Evolutionary conservation across 2,888 invertebrate genomes (phyloP).

Genomic region (Epinotia nisella): DNA sequence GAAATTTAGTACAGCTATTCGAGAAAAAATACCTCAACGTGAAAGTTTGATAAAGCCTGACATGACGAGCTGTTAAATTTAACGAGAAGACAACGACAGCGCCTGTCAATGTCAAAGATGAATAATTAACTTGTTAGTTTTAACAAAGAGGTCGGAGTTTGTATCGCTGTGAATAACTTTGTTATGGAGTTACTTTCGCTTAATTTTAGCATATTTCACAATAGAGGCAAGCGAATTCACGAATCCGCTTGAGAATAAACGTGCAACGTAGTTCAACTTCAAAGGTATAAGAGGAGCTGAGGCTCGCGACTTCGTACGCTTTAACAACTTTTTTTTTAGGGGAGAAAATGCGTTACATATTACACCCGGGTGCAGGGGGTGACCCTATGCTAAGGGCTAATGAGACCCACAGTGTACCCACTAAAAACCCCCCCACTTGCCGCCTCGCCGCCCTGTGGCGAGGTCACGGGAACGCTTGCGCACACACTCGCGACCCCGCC

Average conservation of each 20-base stretch:
- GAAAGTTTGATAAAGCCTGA: slow-evolving; percentile 9
- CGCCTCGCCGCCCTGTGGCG: no score
- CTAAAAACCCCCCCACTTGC: no score
- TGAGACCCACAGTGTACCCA: no score
- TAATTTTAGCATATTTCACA: slow-evolving; percentile 7
- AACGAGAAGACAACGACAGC: slow-evolving; percentile 7
- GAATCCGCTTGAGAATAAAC: neutral
- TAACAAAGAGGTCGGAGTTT: neutral
- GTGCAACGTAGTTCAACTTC: no score
- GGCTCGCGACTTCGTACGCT: no score
- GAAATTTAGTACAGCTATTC: neutral
- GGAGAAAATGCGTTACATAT: no score
- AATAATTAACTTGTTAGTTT: slow-evolving; percentile 20
- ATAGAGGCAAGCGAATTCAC: neutral
- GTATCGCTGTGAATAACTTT: slow-evolving; percentile 5
- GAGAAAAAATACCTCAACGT: slow-evolving; percentile 1
- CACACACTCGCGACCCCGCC: no score
- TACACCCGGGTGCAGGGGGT: no score
- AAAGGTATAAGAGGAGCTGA: no score
- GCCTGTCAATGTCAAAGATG: slow-evolving; percentile 23
- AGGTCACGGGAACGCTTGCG: no score
- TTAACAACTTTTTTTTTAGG: no score
- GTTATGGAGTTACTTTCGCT: slow-evolving; percentile 1
- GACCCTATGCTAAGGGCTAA: no score
- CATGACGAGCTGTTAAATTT: slow-evolving; percentile 10